Conservation (phyloP, 1,140 invertebrate species). For the Drosophila mayri region DNA sequence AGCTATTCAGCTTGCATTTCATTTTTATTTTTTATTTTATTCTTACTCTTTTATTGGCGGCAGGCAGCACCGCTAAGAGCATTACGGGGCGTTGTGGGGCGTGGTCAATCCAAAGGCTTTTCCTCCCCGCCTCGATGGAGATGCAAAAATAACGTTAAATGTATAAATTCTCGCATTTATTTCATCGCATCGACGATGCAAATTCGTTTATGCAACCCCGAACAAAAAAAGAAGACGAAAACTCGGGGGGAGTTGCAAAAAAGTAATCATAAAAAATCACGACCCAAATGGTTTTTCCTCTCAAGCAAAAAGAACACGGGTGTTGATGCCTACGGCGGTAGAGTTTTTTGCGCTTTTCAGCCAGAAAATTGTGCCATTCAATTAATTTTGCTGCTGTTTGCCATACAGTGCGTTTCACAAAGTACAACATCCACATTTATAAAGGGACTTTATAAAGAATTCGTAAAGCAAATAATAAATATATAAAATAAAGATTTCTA, state of each 20-base stretch:
- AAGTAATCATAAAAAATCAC: slow-evolving; percentile 63
- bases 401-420: slow-evolving; percentile 49
- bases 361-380: slow-evolving; percentile 70
- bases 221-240: not conserved
- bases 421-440: slow-evolving; percentile 32
- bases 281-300: slow-evolving; percentile 42
- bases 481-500: not conserved
- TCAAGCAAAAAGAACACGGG: slow-evolving; percentile 26
- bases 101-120: slow-evolving; percentile 19
- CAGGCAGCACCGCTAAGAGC: slow-evolving; percentile 34
- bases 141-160: slow-evolving; percentile 51
- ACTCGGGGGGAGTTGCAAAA: slow-evolving; percentile 18
- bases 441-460: not conserved
- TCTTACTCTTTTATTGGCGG: slow-evolving; percentile 17
- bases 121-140: slow-evolving; percentile 5
- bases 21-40: slow-evolving; percentile 11
- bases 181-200: slow-evolving; percentile 51
- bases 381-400: slow-evolving; percentile 67
- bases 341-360: slow-evolving; percentile 52
- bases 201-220: slow-evolving; percentile 56
- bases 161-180: slow-evolving; percentile 66
- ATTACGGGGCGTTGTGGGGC: slow-evolving; percentile 27
- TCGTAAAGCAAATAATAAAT: not conserved
- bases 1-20: slow-evolving; percentile 17
- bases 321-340: slow-evolving; percentile 34